Base-by-base conservation (phyloP, 2,113 vertebrate genomes). In the Oreocharis arfaki region DNA sequence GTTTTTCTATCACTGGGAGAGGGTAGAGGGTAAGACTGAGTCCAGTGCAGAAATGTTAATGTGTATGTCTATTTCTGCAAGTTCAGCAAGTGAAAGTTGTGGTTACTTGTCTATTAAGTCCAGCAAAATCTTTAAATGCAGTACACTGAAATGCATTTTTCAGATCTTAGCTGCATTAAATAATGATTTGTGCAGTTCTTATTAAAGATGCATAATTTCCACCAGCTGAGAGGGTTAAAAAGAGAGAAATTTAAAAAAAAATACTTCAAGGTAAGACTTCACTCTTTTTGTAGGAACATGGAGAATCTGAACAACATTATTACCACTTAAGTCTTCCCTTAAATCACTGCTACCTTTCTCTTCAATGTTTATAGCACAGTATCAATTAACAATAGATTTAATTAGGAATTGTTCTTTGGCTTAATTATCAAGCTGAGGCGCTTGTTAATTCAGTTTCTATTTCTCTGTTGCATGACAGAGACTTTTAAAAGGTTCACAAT, bases 311-410 rank as follows among this genome's bases (percentile, higher is more conserved):
- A 44, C 35, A 42, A 42, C 64, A 60, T 26, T 26, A 35, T 69
- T 80, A 44, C 26, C 2, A 4, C 13, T 90, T 67, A 75, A 91
- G 53, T 24, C 14, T 67, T 92, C 13, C 33, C 13, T 49, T 77
- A 90, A 77, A 93, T 93, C 57, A 41, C n/a, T 63, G n/a, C 33
- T 77, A 64, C 37, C 35, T 89, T 87, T 89, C 67, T 41, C 42
- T 88, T 73, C 46, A 90, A 50, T 47, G 24, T 82, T 75, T 81
- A 47, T 76, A 79, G 32, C 47, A 44, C 18, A 83, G 24, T 76
- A 90, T 89, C 90, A 83, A 75, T 93, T 94, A 95, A 56, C 27
- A 64, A 68, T 50, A 90, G 69, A 96, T 81, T 85, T 65, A 94
- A 90, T 92, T 93, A 95, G 73, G 57, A 90, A 83, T 93, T 90